phyloP scores from a whole-genome alignment of 2,888 invertebrate genomes.

The Protophormia terraenovae region DNA sequence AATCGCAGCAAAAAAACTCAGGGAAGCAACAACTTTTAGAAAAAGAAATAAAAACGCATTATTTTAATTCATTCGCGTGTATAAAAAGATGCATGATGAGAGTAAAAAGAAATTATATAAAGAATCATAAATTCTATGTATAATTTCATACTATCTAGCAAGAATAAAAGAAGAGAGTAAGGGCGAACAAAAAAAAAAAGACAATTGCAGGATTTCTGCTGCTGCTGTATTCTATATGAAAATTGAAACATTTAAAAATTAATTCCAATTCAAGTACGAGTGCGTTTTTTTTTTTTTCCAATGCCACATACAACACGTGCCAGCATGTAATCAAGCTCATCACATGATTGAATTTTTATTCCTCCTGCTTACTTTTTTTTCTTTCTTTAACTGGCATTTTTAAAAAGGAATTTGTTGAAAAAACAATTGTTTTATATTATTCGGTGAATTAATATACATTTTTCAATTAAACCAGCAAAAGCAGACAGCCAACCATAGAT shows the following conservation, averaged over 20 bases:
- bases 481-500: too few relatives aligned
- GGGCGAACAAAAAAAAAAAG: not conserved
- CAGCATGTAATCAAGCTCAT: conserved; percentile 62
- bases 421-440: not conserved
- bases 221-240: conserved; percentile 41
- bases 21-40: conserved; percentile 46
- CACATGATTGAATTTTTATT: conserved; percentile 49
- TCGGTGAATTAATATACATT: conserved; percentile 24
- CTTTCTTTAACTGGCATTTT: not conserved
- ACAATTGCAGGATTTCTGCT: conserved; percentile 25
- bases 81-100: conserved; percentile 37
- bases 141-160: not conserved
- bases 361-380: not conserved
- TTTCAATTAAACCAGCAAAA: conserved; percentile 41
- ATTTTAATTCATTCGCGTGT: conserved; percentile 63
- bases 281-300: conserved; percentile 33
- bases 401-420: not conserved
- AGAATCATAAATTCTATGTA: conserved; percentile 44
- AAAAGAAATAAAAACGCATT: conserved; percentile 66
- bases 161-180: not conserved
- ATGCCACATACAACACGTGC: conserved; percentile 56
- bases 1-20: conserved; percentile 9
- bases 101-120: not conserved
- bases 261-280: conserved; percentile 60
- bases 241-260: conserved; percentile 68